Evolutionary conservation across 2,113 vertebrate species (phyloP).

Genomic region (Circaetus cinerascens): DNA sequence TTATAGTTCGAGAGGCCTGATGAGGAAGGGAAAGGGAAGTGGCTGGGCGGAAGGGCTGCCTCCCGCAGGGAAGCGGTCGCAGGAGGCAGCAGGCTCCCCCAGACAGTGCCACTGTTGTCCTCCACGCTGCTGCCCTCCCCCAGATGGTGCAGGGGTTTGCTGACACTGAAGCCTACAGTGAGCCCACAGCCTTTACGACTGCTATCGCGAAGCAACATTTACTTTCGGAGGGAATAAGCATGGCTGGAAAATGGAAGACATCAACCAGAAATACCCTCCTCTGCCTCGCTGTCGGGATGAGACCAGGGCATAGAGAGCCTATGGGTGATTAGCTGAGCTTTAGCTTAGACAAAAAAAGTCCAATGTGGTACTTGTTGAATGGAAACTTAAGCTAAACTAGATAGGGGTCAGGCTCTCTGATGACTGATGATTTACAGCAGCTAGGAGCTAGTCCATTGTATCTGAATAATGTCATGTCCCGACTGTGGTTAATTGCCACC

Average conservation of each 20-base stretch:
- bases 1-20: neutral
- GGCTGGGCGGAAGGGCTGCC: neutral
- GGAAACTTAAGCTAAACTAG: neutral
- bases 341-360: neutral
- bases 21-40: neutral
- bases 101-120: neutral
- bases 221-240: neutral
- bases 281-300: neutral
- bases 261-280: neutral
- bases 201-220: neutral
- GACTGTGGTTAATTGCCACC: neutral
- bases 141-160: neutral
- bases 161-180: neutral
- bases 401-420: rapidly evolving
- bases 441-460: neutral
- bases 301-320: neutral
- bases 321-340: neutral
- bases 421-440: neutral
- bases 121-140: neutral
- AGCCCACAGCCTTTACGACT: neutral
- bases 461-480: neutral
- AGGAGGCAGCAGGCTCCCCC: neutral
- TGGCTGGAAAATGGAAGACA: neutral
- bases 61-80: neutral
- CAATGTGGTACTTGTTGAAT: neutral